Percentiles rank a stretch among this genome's conserved stretches.
Conservation (phyloP, 2,113 vertebrate genomes). For the Rutilus rutilus region DNA sequence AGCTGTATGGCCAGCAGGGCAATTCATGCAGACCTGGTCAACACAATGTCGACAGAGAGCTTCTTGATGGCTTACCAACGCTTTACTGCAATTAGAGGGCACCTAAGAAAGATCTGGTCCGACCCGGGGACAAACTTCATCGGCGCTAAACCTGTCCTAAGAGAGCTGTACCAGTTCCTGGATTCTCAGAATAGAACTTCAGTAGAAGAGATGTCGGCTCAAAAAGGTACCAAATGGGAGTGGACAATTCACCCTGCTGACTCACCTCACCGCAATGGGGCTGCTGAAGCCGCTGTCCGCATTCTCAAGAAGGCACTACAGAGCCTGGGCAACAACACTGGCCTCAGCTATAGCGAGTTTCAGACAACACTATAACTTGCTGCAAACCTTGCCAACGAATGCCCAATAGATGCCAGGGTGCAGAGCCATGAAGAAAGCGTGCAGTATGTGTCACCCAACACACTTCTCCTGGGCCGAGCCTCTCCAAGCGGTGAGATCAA, state of each 20-base stretch:
- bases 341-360: slow-evolving; percentile 36
- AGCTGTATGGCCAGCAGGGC: not conserved
- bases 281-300: slow-evolving; percentile 53
- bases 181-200: not conserved
- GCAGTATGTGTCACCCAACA: slow-evolving; percentile 26
- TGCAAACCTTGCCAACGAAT: slow-evolving; percentile 52
- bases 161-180: slow-evolving; percentile 28
- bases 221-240: slow-evolving; percentile 34
- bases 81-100: not conserved
- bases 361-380: slow-evolving; percentile 43
- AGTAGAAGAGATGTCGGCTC: not conserved
- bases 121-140: not conserved
- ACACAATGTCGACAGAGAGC: not conserved
- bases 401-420: slow-evolving; percentile 43
- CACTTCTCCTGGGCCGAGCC: slow-evolving; percentile 13
- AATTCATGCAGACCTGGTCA: not conserved
- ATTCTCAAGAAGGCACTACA: slow-evolving; percentile 43
- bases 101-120: not conserved
- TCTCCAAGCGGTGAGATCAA: slow-evolving; percentile 20
- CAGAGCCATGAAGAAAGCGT: slow-evolving; percentile 52
- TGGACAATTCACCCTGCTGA: slow-evolving; percentile 54
- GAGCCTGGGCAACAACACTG: slow-evolving; percentile 28
- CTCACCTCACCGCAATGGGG: slow-evolving; percentile 55
- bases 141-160: not conserved
- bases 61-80: not conserved